These are phyloP conservation scores for Homarus americanus DNA, from an alignment of 1,140 invertebrate genomes.

Conservation along the genomic window DNA sequence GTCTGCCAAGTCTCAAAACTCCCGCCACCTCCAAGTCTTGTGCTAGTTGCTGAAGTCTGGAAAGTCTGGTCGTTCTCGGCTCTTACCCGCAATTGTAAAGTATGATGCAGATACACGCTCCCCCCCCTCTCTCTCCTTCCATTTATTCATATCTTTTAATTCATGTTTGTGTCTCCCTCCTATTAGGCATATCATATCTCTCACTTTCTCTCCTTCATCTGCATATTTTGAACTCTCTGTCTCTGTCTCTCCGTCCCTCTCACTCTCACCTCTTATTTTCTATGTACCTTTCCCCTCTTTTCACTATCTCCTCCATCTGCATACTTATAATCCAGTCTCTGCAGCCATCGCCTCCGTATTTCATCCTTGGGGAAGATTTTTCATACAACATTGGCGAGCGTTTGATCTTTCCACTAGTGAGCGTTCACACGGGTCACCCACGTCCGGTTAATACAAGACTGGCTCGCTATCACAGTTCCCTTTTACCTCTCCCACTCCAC, in stretches of 20 bases:
- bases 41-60: slow-evolving; percentile 3
- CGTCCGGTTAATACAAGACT: too few species aligned
- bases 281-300: not conserved
- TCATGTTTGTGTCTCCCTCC: too few species aligned
- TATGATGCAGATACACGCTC: not conserved
- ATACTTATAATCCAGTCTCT: too few species aligned
- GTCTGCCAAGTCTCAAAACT: slow-evolving; percentile 34
- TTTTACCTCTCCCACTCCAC: too few species aligned
- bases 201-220: slow-evolving; percentile 22
- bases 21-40: not conserved
- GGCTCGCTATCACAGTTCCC: too few species aligned
- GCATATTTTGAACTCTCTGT: not conserved
- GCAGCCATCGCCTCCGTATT: too few species aligned
- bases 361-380: too few species aligned
- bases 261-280: not conserved
- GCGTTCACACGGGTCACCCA: too few species aligned
- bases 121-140: too few species aligned
- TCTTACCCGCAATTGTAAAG: slow-evolving; percentile 20
- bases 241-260: not conserved
- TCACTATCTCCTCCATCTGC: not conserved
- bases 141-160: too few species aligned
- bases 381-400: too few species aligned
- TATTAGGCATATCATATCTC: not conserved
- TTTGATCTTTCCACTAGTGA: too few species aligned
- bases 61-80: slow-evolving; percentile 30